Conservation (phyloP, 2,113 vertebrate genomes). For the Heteronetta atricapilla region DNA sequence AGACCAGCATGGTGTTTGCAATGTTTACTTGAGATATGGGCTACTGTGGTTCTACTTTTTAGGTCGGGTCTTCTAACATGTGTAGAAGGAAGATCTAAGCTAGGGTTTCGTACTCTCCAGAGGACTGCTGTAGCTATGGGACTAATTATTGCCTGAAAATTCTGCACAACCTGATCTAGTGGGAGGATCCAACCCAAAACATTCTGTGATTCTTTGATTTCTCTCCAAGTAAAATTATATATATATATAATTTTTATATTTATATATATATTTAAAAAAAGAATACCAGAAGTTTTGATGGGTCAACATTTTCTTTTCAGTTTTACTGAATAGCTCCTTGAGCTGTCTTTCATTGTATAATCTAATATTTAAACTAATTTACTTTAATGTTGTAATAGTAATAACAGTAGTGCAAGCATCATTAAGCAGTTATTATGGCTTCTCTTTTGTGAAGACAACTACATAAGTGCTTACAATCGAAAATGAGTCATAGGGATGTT, state of each 20-base stretch:
- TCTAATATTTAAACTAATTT: not conserved
- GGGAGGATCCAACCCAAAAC: no score
- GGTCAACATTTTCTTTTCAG: not conserved
- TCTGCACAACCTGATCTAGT: not conserved
- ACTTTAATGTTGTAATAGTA: not conserved
- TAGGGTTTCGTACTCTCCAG: not conserved
- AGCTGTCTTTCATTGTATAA: not conserved
- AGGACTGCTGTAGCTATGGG: not conserved
- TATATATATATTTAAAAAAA: no score
- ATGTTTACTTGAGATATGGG: not conserved
- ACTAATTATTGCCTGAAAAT: not conserved
- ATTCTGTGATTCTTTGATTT: no score
- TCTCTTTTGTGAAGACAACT: not conserved
- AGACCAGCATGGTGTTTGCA: not conserved
- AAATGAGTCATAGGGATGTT: not conserved
- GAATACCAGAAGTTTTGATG: not conserved
- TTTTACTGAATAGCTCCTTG: not conserved
- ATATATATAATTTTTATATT: no score
- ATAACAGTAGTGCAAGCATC: not conserved
- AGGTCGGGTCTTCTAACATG: not conserved
- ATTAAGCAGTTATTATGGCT: constrained; percentile 28
- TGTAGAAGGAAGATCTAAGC: not conserved
- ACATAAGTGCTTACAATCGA: not conserved
- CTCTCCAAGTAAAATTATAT: not conserved
- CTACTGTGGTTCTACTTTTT: not conserved